Evolutionary conservation across 2,888 invertebrate genomes (phyloP).

Genomic region (Oxycera nigricornis): DNA sequence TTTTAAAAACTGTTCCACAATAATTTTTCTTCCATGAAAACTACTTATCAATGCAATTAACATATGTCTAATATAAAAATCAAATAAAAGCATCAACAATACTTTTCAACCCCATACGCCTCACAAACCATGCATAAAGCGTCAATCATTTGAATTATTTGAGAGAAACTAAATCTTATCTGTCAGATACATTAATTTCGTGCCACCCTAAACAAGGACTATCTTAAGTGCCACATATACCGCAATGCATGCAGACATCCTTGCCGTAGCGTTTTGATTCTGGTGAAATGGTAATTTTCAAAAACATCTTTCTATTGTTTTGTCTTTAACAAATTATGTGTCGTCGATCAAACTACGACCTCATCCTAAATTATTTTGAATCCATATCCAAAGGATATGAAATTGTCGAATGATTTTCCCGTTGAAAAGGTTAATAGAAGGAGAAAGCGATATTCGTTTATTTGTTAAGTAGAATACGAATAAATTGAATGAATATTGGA

Average conservation of each 20-base stretch:
- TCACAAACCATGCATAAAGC: neutral
- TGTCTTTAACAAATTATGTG: slow-evolving; percentile 48
- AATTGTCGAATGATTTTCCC: too few species aligned
- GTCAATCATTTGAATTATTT: slow-evolving; percentile 8
- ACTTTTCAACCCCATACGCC: neutral
- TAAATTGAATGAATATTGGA: too few species aligned
- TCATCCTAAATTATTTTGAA: neutral
- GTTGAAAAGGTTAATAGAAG: too few species aligned
- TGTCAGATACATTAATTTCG: slow-evolving; percentile 6
- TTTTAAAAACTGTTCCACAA: too few species aligned
- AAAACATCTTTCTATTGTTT: slow-evolving; percentile 42
- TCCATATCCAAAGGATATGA: too few species aligned
- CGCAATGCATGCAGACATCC: neutral
- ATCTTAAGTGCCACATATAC: neutral
- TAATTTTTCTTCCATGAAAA: too few species aligned
- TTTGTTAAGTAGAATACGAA: too few species aligned
- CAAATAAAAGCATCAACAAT: neutral
- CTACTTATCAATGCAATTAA: too few species aligned
- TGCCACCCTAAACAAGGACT: neutral
- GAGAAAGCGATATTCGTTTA: too few species aligned
- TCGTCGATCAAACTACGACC: slow-evolving; percentile 47
- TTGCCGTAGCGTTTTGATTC: neutral
- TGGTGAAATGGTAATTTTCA: neutral
- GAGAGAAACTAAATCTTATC: slow-evolving; percentile 5
- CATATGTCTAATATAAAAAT: neutral